Evolutionary conservation across 2,888 invertebrate species (phyloP).

Genomic region (Tolmerus cingulatus): DNA sequence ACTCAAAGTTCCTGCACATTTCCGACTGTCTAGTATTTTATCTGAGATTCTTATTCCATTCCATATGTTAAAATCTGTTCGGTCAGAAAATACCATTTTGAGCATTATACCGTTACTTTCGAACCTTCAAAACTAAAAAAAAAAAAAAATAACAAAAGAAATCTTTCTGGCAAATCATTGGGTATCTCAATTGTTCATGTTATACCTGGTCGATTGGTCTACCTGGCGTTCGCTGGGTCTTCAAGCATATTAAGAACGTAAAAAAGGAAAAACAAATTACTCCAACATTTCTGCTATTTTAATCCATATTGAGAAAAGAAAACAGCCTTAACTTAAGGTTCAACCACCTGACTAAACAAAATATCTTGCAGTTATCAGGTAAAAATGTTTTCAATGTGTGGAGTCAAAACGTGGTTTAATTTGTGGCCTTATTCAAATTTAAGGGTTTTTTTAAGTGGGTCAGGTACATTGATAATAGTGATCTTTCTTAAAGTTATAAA

Average conservation of each 20-base stretch:
- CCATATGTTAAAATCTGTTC: no score
- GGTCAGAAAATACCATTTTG: neutral
- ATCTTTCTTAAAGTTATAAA: neutral
- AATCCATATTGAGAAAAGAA: neutral
- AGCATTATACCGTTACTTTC: neutral
- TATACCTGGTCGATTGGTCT: neutral
- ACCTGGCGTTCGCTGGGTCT: neutral
- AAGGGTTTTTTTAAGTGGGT: neutral
- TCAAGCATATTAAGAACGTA: neutral
- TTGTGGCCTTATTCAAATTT: neutral
- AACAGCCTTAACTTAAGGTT: neutral
- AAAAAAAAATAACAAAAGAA: neutral
- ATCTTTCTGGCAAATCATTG: neutral
- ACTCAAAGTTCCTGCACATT: no score
- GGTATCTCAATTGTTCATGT: neutral
- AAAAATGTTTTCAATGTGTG: neutral
- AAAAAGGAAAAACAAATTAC: neutral
- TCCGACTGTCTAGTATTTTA: no score
- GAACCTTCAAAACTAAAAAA: neutral
- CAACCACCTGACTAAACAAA: neutral
- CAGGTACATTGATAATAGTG: neutral
- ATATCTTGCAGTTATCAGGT: neutral
- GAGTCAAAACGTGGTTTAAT: neutral
- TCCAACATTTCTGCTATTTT: neutral
- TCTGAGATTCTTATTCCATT: no score